Conservation (phyloP, 2,797 vertebrate species). For the Syncerus caffer region DNA sequence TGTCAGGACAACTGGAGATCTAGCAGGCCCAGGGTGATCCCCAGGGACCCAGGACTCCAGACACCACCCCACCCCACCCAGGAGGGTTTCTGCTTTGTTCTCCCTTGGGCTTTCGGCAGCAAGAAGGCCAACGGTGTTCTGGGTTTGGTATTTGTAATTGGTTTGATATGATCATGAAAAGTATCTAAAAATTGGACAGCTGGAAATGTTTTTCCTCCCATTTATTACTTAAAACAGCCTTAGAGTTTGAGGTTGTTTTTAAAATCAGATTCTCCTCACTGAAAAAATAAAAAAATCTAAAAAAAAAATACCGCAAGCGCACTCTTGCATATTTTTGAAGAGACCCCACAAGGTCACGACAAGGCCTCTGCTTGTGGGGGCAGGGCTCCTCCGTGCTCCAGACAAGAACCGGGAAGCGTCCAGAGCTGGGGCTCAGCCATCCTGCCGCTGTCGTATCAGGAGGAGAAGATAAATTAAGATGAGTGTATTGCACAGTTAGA, state of each 20-base stretch:
- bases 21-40: background rate
- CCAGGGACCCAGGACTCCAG: background rate
- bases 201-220: conserved; percentile 70
- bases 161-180: conserved; percentile 74
- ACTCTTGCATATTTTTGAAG: background rate
- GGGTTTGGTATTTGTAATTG: conserved; percentile 69
- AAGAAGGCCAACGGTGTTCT: conserved; percentile 48
- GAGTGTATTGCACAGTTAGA: conserved; percentile 67
- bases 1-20: background rate
- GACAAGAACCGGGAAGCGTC: background rate
- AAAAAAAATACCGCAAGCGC: background rate
- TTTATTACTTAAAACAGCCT: conserved; percentile 65
- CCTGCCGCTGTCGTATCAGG: conserved; percentile 5
- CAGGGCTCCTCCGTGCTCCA: background rate
- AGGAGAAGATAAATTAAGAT: conserved; percentile 77
- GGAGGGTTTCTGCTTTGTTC: background rate
- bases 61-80: background rate
- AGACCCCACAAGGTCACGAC: conserved; percentile 50
- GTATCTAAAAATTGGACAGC: conserved; percentile 60
- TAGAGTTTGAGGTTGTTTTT: conserved; percentile 63
- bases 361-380: background rate
- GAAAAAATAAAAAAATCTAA: background rate
- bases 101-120: background rate
- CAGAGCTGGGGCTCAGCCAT: background rate
- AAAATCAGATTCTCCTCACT: conserved; percentile 75